These are phyloP conservation scores for Choloepus hoffmanni DNA, from an alignment of 2,113 vertebrate species.

Conservation along the genomic window DNA sequence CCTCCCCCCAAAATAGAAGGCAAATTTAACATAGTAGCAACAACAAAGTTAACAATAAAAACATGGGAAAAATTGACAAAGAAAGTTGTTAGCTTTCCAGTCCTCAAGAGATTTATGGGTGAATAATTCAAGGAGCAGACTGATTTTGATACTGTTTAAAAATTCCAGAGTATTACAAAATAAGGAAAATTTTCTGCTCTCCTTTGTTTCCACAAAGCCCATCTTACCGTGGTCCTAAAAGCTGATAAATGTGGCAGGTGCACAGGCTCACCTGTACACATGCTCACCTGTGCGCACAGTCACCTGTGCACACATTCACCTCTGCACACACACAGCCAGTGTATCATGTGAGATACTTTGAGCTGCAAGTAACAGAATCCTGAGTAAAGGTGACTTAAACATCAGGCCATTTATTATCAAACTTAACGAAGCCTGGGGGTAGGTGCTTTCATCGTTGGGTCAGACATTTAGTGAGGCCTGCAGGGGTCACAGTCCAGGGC, in stretches of 20 bases:
- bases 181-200: not conserved
- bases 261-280: no score
- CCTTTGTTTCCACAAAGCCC: not conserved
- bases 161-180: not conserved
- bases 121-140: not conserved
- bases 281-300: no score
- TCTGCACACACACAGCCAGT: not conserved
- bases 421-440: not conserved
- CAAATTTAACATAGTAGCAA: slow-evolving; percentile 14
- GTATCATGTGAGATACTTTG: not conserved
- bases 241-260: not conserved
- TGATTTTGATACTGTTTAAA: not conserved
- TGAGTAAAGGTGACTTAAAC: not conserved
- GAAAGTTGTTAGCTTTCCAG: not conserved
- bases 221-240: not conserved
- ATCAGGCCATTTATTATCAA: not conserved
- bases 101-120: not conserved
- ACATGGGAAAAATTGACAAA: not conserved
- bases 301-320: not conserved
- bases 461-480: not conserved
- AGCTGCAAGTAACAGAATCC: not conserved
- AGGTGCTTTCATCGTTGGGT: not conserved
- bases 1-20: not conserved
- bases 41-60: not conserved
- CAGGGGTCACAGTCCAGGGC: not conserved